Percentiles rank a stretch among this genome's conserved stretches.
Evolutionary conservation across 2,888 invertebrate species (phyloP).

Genomic region (Tanaodytes sp.): DNA sequence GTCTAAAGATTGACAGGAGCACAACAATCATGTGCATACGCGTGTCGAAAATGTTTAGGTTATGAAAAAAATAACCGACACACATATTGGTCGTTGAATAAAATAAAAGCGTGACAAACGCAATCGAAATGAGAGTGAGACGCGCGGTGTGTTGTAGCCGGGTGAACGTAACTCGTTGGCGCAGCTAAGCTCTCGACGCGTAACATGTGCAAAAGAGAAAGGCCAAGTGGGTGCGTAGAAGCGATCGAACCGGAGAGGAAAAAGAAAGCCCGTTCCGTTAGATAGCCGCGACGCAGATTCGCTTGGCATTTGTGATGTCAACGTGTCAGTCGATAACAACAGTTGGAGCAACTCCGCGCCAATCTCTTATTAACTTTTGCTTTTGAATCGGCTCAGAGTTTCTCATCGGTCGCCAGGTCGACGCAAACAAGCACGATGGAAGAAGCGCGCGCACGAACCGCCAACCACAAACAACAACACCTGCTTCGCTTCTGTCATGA

Average conservation of each 20-base stretch:
- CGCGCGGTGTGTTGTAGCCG: no score
- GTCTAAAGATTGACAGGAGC: no score
- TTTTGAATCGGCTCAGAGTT: constrained; percentile 9
- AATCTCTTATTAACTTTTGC: constrained; percentile 2
- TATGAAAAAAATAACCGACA: no score
- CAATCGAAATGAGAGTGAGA: no score
- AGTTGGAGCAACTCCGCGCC: not conserved
- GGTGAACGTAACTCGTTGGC: no score
- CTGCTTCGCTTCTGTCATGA: constrained; percentile 87
- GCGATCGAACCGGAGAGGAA: constrained; percentile 11
- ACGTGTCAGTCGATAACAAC: constrained; percentile 38
- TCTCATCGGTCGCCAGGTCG: not conserved
- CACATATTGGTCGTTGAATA: no score
- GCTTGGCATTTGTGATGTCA: constrained; percentile 31
- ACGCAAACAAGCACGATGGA: constrained; percentile 10
- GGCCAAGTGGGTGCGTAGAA: constrained; percentile 16
- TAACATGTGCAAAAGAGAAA: constrained; percentile 21
- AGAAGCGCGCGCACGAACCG: constrained; percentile 1
- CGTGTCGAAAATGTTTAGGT: no score
- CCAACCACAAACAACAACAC: constrained; percentile 83
- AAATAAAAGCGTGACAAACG: no score
- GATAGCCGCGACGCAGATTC: constrained; percentile 27
- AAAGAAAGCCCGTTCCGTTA: constrained; percentile 28
- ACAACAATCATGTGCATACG: no score
- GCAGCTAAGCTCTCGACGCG: no score